Base-by-base conservation (phyloP, 2,888 invertebrate species). In the Erebia epiphron region DNA sequence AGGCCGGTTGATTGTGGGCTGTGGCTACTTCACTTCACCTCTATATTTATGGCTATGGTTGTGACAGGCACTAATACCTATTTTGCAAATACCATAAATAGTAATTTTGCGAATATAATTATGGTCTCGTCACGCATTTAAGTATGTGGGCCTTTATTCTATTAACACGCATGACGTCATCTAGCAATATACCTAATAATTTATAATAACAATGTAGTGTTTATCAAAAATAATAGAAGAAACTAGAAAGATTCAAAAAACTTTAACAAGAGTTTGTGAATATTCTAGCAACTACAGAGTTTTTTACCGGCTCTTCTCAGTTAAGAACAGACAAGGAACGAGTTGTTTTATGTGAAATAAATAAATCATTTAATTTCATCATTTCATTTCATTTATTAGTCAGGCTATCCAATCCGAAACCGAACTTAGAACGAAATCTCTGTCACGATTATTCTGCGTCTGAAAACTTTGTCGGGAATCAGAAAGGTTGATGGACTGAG, bases 61-160 rank as follows among this genome's bases (percentile, higher is more conserved):
- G 62, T 62, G 62, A 62, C 62, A 62, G 62, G 18, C 62, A 62
- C 18, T 49, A 56, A 56, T 56, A 57, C 56, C 26, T 26, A 26
- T 57, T 57, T 54, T 54, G 54, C 18, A 54, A 54, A 54, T 3
- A 18, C 54, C 18, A 18, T 54, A 18, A 18, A 54, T 18, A 18
- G 54, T 54, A 18, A 54, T 54, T 54, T 54, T 54, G 10, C 18
- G 18, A 16, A 16, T 11, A 18, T 54, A 16, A 54, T 54, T 18
- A 18, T 54, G 54, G 54, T 54, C 54, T 16, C 54, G 10, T 54
- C 16, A 52, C 16, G 18, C 0, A 9, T 10, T 7, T 11, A n/a
- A n/a, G n/a, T n/a, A 35, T 35, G 35, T 7, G 7, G 1, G 35
- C 7, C 35, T 35, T 35, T 35, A 35, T 35, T 35, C 35, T 35